These are phyloP conservation scores for Eupithecia inturbata DNA, from an alignment of 2,888 invertebrate genomes.

Conservation along the genomic window DNA sequence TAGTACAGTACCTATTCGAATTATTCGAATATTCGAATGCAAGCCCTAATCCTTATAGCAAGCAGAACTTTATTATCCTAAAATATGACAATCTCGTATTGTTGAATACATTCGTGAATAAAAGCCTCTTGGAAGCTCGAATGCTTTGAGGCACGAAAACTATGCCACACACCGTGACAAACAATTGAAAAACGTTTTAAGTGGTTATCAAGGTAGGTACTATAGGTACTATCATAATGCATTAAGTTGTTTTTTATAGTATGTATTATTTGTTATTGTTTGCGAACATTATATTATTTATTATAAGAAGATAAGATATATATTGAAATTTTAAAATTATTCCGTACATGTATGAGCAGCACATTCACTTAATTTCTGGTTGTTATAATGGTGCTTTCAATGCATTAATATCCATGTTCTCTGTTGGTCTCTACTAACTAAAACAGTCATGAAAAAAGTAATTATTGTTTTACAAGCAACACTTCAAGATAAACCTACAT, in stretches of 20 bases:
- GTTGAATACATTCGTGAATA: background rate
- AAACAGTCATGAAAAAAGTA: background rate
- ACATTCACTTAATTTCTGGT: background rate
- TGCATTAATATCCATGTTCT: background rate
- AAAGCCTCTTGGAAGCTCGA: background rate
- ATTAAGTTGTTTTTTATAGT: background rate
- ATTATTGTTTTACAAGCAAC: background rate
- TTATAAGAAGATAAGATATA: constrained; percentile 8
- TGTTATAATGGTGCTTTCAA: background rate
- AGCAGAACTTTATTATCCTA: background rate
- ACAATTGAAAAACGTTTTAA: background rate
- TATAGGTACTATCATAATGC: background rate
- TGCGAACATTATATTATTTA: constrained; percentile 18
- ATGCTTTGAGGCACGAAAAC: background rate
- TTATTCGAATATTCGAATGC: too few species aligned
- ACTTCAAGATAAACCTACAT: background rate
- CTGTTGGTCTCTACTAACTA: background rate
- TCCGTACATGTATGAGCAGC: background rate
- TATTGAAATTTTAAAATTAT: background rate
- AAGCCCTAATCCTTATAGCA: too few species aligned
- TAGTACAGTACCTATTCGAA: too few species aligned
- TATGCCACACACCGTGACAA: background rate
- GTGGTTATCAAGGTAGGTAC: background rate
- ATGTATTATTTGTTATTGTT: background rate
- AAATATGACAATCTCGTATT: background rate